Conservation (phyloP, 2,797 vertebrate species). For the Malacoctenus gilli region DNA sequence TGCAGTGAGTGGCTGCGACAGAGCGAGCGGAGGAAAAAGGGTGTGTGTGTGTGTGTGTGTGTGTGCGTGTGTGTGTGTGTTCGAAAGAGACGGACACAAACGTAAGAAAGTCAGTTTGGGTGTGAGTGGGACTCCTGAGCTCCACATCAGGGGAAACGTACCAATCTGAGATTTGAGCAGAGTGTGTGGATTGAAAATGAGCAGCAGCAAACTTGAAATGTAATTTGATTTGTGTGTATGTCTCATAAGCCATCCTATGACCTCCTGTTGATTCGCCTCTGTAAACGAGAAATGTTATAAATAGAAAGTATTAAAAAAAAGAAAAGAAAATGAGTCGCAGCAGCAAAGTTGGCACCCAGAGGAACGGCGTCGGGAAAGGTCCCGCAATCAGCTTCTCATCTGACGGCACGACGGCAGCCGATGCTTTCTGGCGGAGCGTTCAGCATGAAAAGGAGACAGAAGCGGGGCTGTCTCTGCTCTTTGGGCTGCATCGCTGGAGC, state of each 20-base stretch:
- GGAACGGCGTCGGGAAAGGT: conserved; percentile 24
- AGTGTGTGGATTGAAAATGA: conserved; percentile 34
- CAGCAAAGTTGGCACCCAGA: conserved; percentile 20
- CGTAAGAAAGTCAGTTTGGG: conserved; percentile 4
- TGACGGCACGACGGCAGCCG: conserved; percentile 35
- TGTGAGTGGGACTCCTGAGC: conserved; percentile 7
- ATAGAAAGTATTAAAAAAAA: too few species aligned
- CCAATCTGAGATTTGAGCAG: conserved; percentile 15
- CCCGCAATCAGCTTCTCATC: conserved; percentile 32
- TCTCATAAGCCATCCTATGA: too few species aligned
- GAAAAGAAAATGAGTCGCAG: too few species aligned
- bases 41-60: conserved; percentile 5
- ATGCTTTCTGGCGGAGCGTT: too few species aligned
- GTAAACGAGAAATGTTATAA: too few species aligned
- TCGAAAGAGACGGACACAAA: conserved; percentile 12
- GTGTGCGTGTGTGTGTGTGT: conserved; percentile 12
- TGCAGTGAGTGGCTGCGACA: conserved; percentile 45
- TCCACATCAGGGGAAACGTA: conserved; percentile 7
- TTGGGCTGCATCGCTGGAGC: too few species aligned
- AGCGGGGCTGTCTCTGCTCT: too few species aligned
- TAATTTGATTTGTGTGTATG: too few species aligned
- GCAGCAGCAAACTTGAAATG: too few species aligned
- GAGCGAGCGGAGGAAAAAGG: too few species aligned
- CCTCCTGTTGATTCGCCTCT: too few species aligned
- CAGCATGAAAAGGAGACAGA: too few species aligned